A percentile compares a stretch with the other conserved stretches of the same genome.
Conservation (phyloP, 2,888 invertebrate genomes). For the Diaperis boleti region DNA sequence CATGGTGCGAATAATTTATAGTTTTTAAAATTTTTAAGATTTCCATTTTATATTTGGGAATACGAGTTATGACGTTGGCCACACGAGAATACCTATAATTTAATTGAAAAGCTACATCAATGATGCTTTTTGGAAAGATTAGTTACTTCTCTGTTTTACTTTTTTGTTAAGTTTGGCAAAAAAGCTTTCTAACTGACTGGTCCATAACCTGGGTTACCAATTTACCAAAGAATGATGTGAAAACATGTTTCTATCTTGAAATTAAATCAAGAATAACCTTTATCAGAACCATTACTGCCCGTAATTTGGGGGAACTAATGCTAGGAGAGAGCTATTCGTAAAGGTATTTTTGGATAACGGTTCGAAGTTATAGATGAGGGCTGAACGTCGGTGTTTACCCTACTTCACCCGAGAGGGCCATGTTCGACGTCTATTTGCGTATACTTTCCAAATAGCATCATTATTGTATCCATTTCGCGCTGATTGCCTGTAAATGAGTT, state of each 20-base stretch:
- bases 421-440: slow-evolving; percentile 29
- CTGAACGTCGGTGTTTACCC: slow-evolving; percentile 26
- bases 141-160: too few species aligned
- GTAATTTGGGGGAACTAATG: slow-evolving; percentile 10
- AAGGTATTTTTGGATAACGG: slow-evolving; percentile 20
- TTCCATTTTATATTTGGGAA: background rate
- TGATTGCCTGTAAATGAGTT: slow-evolving; percentile 33
- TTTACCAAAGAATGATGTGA: too few species aligned
- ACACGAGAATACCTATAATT: too few species aligned
- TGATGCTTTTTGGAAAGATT: too few species aligned
- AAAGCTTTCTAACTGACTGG: too few species aligned
- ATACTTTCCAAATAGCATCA: slow-evolving; percentile 35
- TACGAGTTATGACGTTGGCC: too few species aligned
- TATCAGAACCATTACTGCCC: slow-evolving; percentile 22
- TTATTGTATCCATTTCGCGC: slow-evolving; percentile 35
- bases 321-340: slow-evolving; percentile 11
- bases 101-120: too few species aligned
- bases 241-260: too few species aligned
- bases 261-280: background rate
- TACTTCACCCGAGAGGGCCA: slow-evolving; percentile 26
- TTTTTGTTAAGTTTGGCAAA: too few species aligned
- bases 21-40: background rate
- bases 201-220: too few species aligned
- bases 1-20: background rate
- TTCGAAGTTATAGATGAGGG: slow-evolving; percentile 10